Conservation (phyloP, 1,140 invertebrate species). For the Colletes gigas region DNA sequence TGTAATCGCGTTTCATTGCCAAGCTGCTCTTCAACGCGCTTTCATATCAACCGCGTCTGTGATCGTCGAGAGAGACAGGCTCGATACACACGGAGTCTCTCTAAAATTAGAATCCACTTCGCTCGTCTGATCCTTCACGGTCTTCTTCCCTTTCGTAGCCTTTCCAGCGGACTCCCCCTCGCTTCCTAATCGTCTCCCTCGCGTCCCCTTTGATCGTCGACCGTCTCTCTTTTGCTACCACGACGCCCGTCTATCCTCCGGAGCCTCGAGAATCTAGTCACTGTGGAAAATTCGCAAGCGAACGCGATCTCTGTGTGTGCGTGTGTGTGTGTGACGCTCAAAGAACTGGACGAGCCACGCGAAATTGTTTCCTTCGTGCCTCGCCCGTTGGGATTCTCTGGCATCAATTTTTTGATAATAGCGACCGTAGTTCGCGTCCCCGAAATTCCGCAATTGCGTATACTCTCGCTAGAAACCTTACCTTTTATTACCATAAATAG, state of each 20-base stretch:
- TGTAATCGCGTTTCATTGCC: constrained; percentile 54
- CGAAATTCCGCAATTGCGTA: too few relatives aligned
- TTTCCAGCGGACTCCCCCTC: constrained; percentile 23
- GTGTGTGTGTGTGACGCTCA: background rate
- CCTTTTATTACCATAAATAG: too few relatives aligned
- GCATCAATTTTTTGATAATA: background rate
- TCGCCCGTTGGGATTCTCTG: background rate
- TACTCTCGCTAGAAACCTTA: too few relatives aligned
- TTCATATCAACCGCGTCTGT: constrained; percentile 21
- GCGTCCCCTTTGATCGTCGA: constrained; percentile 57
- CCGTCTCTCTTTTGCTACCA: background rate
- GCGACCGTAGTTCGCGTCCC: too few relatives aligned
- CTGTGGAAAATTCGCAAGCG: constrained; percentile 21
- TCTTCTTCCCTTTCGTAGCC: constrained; percentile 31
- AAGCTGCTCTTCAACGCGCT: constrained; percentile 48
- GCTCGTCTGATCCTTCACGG: constrained; percentile 60
- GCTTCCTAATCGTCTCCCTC: constrained; percentile 52
- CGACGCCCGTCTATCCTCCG: background rate
- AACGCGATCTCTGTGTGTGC: background rate
- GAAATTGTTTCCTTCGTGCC: constrained; percentile 20
- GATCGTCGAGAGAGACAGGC: constrained; percentile 50
- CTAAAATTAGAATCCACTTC: constrained; percentile 72
- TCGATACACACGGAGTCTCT: constrained; percentile 55
- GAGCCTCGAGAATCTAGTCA: background rate
- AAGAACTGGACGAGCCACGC: background rate